Conservation (phyloP, 2,113 vertebrate genomes). For the Phrynocephalus versicolor region DNA sequence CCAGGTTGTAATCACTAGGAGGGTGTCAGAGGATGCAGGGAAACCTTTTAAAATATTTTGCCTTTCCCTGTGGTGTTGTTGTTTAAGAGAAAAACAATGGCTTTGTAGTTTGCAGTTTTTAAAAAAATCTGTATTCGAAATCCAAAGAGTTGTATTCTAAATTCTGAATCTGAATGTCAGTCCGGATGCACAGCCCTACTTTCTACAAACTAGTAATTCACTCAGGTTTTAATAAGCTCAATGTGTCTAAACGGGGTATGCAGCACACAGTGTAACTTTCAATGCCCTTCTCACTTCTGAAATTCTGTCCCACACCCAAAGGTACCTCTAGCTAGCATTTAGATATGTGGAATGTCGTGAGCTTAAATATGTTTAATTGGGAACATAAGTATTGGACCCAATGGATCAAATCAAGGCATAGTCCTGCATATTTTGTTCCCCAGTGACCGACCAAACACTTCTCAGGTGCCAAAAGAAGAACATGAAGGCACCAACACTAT, state of each 20-base stretch:
- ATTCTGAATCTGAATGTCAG: too few relatives aligned
- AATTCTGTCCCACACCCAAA: not conserved
- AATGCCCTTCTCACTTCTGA: not conserved
- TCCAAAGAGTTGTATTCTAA: too few relatives aligned
- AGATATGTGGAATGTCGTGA: not conserved
- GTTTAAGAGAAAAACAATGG: too few relatives aligned
- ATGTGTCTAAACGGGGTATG: not conserved
- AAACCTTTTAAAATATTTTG: too few relatives aligned
- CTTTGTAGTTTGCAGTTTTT: too few relatives aligned
- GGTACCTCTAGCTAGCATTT: not conserved
- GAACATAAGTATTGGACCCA: not conserved
- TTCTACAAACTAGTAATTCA: too few relatives aligned
- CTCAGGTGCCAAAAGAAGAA: not conserved
- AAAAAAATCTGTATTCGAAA: too few relatives aligned
- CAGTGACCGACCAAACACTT: not conserved
- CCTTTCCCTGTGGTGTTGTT: too few relatives aligned
- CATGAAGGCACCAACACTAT: not conserved
- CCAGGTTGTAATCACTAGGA: too few relatives aligned
- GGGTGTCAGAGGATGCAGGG: too few relatives aligned
- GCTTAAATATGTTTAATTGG: not conserved
- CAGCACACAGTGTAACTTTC: not conserved
- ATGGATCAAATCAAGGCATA: not conserved
- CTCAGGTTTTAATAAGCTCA: too few relatives aligned
- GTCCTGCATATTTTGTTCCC: not conserved
- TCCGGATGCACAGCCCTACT: too few relatives aligned